These are phyloP conservation scores for Phoxinus phoxinus DNA, from an alignment of 2,113 vertebrate genomes.

Conservation along the genomic window DNA sequence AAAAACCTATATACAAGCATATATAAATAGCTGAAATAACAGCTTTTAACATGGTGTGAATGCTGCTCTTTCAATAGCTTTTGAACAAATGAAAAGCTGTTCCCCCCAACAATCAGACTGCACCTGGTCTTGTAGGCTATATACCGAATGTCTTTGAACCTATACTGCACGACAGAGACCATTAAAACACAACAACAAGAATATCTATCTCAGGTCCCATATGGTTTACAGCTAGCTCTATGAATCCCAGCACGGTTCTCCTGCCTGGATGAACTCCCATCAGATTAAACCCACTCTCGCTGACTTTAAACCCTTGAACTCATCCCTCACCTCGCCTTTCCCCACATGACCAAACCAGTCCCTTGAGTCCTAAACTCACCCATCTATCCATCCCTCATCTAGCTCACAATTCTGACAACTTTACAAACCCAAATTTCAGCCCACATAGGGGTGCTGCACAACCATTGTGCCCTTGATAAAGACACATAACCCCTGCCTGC, in stretches of 20 bases:
- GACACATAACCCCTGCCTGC: background rate
- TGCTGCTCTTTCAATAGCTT: background rate
- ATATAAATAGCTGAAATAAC: background rate
- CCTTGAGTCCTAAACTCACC: slow-evolving; percentile 27
- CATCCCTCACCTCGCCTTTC: background rate
- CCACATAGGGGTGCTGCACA: background rate
- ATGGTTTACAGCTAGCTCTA: slow-evolving; percentile 58
- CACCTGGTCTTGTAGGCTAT: background rate
- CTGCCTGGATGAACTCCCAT: slow-evolving; percentile 65
- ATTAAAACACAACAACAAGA: slow-evolving; percentile 12
- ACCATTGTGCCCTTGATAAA: slow-evolving; percentile 10
- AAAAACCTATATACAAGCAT: background rate
- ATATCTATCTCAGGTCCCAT: slow-evolving; percentile 29
- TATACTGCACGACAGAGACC: background rate
- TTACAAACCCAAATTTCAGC: background rate
- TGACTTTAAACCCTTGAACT: slow-evolving; percentile 22
- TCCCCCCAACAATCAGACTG: slow-evolving; percentile 4
- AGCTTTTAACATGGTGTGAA: slow-evolving; percentile 32
- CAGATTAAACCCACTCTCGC: slow-evolving; percentile 62
- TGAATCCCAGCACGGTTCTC: slow-evolving; percentile 56
- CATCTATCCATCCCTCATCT: slow-evolving; percentile 1
- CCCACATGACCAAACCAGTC: slow-evolving; percentile 15
- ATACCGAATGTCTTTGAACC: background rate
- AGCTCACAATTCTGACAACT: background rate
- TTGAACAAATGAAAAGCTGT: background rate